Percentiles rank a stretch among this genome's conserved stretches.
Conservation (phyloP, 2,113 vertebrate genomes). For the Neotragus moschatus region DNA sequence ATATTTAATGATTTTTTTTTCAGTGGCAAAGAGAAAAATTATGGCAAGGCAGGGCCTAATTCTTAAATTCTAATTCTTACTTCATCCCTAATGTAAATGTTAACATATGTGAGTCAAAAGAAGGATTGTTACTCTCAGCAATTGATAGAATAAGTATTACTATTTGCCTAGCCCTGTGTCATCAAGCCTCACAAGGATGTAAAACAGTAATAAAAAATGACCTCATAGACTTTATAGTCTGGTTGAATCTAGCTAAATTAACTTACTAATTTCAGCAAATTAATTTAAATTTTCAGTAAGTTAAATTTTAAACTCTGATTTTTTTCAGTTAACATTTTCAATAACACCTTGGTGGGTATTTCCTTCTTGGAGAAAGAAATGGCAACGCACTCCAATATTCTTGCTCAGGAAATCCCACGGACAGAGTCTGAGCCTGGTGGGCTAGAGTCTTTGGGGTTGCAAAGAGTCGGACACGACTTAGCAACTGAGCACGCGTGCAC, state of each 20-base stretch:
- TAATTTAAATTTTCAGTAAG: not conserved
- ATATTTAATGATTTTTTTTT: not conserved
- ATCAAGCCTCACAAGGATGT: not conserved
- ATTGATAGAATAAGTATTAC: not conserved
- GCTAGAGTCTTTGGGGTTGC: not conserved
- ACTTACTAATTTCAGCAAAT: not conserved
- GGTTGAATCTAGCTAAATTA: not conserved
- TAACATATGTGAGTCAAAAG: not conserved
- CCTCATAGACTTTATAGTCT: not conserved
- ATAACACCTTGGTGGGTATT: not conserved
- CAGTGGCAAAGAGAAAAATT: not conserved
- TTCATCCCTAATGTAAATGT: not conserved
- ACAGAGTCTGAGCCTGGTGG: not conserved
- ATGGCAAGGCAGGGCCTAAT: not conserved
- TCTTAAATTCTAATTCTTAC: not conserved
- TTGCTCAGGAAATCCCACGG: not conserved
- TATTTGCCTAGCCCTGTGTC: not conserved
- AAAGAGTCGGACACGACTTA: not conserved
- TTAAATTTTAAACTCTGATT: slow-evolving; percentile 18
- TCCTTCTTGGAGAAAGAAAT: not conserved
- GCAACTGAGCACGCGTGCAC: not conserved
- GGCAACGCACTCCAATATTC: not conserved
- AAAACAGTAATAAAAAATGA: not conserved
- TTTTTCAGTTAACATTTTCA: slow-evolving; percentile 28
- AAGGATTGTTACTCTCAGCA: not conserved